These are phyloP conservation scores for Nothobranchius kuhntae DNA, from an alignment of 2,113 vertebrate species.

Conservation along the genomic window DNA sequence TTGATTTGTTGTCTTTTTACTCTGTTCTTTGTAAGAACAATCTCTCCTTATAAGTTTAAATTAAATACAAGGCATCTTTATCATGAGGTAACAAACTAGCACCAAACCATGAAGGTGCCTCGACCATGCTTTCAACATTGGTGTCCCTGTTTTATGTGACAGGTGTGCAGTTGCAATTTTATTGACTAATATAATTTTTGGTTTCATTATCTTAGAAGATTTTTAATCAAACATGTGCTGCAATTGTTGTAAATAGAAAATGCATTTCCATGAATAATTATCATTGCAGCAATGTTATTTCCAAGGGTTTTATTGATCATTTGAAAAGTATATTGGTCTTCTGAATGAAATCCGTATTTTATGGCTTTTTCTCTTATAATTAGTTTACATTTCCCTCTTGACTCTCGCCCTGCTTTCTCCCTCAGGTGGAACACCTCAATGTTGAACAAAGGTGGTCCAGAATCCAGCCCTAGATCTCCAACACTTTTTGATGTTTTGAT, in stretches of 20 bases:
- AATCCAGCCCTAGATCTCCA: constrained; percentile 6
- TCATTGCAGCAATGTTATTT: too few relatives aligned
- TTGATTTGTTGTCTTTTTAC: too few relatives aligned
- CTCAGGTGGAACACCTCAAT: constrained; percentile 63
- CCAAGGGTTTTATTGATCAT: not conserved
- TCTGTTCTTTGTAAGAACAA: too few relatives aligned
- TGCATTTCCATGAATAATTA: too few relatives aligned
- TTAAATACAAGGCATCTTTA: too few relatives aligned
- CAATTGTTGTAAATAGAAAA: too few relatives aligned
- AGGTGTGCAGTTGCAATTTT: too few relatives aligned
- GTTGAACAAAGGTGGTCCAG: constrained; percentile 9
- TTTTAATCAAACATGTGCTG: too few relatives aligned
- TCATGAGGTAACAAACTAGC: not conserved
- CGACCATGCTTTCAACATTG: not conserved
- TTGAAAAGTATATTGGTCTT: not conserved
- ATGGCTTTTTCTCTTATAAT: not conserved
- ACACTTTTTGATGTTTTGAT: constrained; percentile 77
- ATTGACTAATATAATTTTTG: too few relatives aligned
- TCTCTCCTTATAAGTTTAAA: too few relatives aligned
- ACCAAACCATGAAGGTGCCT: not conserved
- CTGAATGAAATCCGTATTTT: not conserved
- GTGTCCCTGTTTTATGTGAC: too few relatives aligned
- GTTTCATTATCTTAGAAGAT: too few relatives aligned
- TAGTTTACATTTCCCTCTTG: not conserved
- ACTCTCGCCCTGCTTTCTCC: constrained; percentile 1